Evolutionary conservation across 2,797 vertebrate genomes (phyloP), one percentile per base, ranked within the genome.

Genomic region (Fratercula arctica): DNA sequence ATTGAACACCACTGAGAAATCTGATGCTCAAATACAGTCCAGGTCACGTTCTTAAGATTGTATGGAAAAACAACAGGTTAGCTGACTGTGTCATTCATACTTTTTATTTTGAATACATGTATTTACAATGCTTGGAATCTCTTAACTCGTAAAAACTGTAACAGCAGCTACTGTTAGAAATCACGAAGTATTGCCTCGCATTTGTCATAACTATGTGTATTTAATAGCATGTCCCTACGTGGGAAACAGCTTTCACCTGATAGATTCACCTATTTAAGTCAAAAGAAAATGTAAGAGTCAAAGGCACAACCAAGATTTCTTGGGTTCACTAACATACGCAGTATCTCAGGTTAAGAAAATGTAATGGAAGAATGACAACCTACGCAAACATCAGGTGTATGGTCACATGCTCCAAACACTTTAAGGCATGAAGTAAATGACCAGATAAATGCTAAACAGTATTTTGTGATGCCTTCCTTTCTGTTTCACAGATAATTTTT

Each of bases 51-150:
- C 33, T 61, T 88, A 69, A 81, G 37, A 45, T 20, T 76, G 28
- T 16, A 45, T 14, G 35, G 16, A 85, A 88, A 73, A 92, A 76
- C 12, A 70, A 77, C 39, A 76, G 39, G 51, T 79, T 64, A 68
- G 53, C 39, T 15, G 23, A 48, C 8, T n/a, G 19, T 31, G 20
- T 51, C 8, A 39, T 60, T 83, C 25, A 35, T 81, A 57, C 8
- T 70, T 87, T 94, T 94, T 89, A 94, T 94, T 97, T 87, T 87
- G 64, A 85, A 57, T 85, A 85, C 20, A 39, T 28, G 10, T 41
- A 29, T 54, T 59, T 87, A 43, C 16, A 87, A 15, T 85, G 63
- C 74, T 86, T 9, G 5, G 19, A 84, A 51, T 87, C 26, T 63
- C 64, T 54, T 63, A 79, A 88, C 16, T 50, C 83, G 79, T 53